Conservation (phyloP, 1,140 invertebrate genomes). For the Gonioctena quinquepunctata region DNA sequence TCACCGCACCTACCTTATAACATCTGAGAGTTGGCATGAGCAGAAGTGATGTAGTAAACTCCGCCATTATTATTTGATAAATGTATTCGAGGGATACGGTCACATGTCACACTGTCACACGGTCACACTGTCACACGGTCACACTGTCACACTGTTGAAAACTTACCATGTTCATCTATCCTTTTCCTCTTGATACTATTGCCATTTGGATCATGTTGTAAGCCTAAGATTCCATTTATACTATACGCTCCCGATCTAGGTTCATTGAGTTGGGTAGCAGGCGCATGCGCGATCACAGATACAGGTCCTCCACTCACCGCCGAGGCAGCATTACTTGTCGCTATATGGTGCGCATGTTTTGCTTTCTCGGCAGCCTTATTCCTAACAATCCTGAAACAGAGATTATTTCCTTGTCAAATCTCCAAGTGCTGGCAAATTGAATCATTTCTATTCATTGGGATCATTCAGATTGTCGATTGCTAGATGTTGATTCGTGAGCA, state of each 20-base stretch:
- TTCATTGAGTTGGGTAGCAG: constrained; percentile 57
- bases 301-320: constrained; percentile 59
- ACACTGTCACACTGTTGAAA: no score
- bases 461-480: no score
- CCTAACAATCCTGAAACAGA: constrained; percentile 81
- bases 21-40: no score
- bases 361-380: constrained; percentile 96
- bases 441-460: no score
- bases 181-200: constrained; percentile 75
- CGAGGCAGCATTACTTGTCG: constrained; percentile 61
- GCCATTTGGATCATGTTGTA: constrained; percentile 75
- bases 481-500: no score
- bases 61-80: no score
- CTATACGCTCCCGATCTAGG: constrained; percentile 78
- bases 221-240: constrained; percentile 94
- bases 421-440: no score
- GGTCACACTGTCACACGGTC: no score
- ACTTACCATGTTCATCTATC: constrained; percentile 68
- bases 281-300: constrained; percentile 71
- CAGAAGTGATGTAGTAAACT: no score
- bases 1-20: no score
- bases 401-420: neutral
- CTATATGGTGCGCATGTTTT: constrained; percentile 84
- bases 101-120: no score
- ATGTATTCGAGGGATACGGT: no score